Base-by-base conservation (phyloP, 2,797 vertebrate species). In the Nothura maculosa region DNA sequence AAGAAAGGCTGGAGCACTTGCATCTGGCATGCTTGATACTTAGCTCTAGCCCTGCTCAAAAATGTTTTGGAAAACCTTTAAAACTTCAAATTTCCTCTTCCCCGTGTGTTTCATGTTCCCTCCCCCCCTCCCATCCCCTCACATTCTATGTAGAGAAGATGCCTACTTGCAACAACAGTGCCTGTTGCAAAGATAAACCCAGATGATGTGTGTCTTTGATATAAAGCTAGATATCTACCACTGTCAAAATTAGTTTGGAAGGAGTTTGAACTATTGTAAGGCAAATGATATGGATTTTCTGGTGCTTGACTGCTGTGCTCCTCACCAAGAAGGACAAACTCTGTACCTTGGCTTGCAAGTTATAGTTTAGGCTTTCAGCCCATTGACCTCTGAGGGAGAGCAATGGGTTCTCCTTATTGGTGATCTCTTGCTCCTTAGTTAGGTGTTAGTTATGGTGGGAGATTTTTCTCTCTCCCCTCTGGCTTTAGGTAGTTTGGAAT, bases 91-190 rank as follows among this genome's bases (percentile, higher is more conserved):
- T 43, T 22, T 67, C 12, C 14, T 62, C 15, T 81, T 75, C 16
- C 43, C 34, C 24, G 6, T n/a, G 5, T 8, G 5, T 9, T 89
- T 8, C 32, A 1, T 2, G 2, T 4, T 2, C 1, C 4, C n/a
- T n/a, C n/a, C n/a, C n/a, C n/a, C n/a, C n/a, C n/a, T n/a, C n/a
- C n/a, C n/a, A n/a, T n/a, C n/a, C 48, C 12, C 42, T 17, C 12
- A 12, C 21, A 3, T 12, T 57, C 28, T 74, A 10, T 61, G 63
- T 57, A 55, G 7, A 68, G 57, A 42, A 30, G n/a, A 24, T 8
- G 28, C 4, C 20, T 30, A n/a, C 52, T 57, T 28, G 15, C 67
- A 40, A 40, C 12, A 40, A 13, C 40, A 79, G 42, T 24, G 34
- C 36, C 22, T 40, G 32, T 34, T 78, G 40, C 42, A 81, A 54